A percentile compares a stretch with the other conserved stretches of the same genome.
phyloP scores from a whole-genome alignment of 2,113 vertebrate species.

The Labrus mixtus region DNA sequence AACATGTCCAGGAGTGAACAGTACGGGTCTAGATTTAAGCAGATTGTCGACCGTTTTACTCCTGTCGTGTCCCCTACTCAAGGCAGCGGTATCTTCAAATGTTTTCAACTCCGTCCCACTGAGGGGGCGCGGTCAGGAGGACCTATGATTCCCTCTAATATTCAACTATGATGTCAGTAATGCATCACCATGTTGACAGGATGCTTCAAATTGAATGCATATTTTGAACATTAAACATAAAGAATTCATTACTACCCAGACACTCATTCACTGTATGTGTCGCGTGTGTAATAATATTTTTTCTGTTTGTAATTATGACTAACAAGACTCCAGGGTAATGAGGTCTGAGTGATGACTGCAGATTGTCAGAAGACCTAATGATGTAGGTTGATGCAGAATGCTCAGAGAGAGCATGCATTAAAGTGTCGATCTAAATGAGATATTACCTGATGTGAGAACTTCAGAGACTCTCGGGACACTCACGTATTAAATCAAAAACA shows the following conservation, averaged over 20 bases:
- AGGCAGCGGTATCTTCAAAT: too few species aligned
- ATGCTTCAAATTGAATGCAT: not conserved
- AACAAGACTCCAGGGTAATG: slow-evolving; percentile 33
- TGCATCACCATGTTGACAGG: not conserved
- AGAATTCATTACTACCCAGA: slow-evolving; percentile 6
- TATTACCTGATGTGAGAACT: not conserved
- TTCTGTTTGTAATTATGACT: slow-evolving; percentile 16
- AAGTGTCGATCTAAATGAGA: not conserved
- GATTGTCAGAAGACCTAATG: slow-evolving; percentile 18
- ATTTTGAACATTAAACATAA: slow-evolving; percentile 2
- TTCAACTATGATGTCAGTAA: not conserved
- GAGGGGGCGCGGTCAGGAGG: too few species aligned
- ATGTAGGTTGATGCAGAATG: slow-evolving; percentile 1
- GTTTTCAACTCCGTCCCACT: too few species aligned
- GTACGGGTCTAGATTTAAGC: too few species aligned
- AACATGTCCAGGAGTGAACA: too few species aligned
- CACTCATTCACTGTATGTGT: slow-evolving; percentile 13
- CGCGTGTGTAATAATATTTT: not conserved
- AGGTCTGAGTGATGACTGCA: slow-evolving; percentile 32
- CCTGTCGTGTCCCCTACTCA: too few species aligned
- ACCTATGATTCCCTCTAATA: not conserved
- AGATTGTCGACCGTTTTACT: too few species aligned
- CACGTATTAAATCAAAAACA: not conserved
- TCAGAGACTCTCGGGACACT: not conserved
- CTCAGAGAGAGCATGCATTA: not conserved